phyloP scores from a whole-genome alignment of 2,888 invertebrate genomes.

The Eudemis profundana region DNA sequence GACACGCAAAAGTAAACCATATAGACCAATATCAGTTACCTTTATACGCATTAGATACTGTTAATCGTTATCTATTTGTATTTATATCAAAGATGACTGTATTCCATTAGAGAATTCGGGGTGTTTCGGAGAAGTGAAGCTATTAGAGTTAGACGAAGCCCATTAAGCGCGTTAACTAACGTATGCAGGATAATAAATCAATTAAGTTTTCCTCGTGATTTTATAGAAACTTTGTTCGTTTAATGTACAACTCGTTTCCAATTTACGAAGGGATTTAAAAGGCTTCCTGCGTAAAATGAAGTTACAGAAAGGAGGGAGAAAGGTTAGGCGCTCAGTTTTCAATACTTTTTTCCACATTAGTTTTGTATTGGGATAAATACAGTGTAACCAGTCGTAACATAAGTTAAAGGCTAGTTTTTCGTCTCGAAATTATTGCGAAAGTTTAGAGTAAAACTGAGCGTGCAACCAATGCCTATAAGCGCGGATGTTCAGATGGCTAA shows the following conservation, averaged over 20 bases:
- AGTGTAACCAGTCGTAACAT: too few species aligned
- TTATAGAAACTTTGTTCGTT: slow-evolving; percentile 18
- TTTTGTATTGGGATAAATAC: not conserved
- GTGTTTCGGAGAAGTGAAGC: slow-evolving; percentile 25
- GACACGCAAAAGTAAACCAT: too few species aligned
- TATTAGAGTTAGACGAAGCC: slow-evolving; percentile 25
- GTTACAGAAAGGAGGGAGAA: slow-evolving; percentile 9
- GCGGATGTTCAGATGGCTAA: slow-evolving; percentile 55
- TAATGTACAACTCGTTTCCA: slow-evolving; percentile 4
- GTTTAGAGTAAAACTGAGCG: not conserved
- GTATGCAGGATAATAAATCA: slow-evolving; percentile 34
- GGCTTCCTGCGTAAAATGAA: not conserved
- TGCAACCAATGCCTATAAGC: slow-evolving; percentile 8
- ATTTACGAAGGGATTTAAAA: slow-evolving; percentile 6
- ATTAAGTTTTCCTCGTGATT: slow-evolving; percentile 22
- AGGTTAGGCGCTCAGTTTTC: slow-evolving; percentile 10
- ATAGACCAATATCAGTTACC: too few species aligned
- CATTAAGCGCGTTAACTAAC: slow-evolving; percentile 29
- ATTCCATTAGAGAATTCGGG: slow-evolving; percentile 7
- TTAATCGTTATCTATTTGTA: too few species aligned
- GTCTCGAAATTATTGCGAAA: not conserved
- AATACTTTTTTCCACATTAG: too few species aligned
- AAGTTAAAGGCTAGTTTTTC: too few species aligned
- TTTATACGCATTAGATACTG: too few species aligned
- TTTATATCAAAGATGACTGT: too few species aligned